A percentile compares a stretch with the other conserved stretches of the same genome.
Evolutionary conservation across 2,888 invertebrate genomes (phyloP).

Genomic region (Xanthia togata): DNA sequence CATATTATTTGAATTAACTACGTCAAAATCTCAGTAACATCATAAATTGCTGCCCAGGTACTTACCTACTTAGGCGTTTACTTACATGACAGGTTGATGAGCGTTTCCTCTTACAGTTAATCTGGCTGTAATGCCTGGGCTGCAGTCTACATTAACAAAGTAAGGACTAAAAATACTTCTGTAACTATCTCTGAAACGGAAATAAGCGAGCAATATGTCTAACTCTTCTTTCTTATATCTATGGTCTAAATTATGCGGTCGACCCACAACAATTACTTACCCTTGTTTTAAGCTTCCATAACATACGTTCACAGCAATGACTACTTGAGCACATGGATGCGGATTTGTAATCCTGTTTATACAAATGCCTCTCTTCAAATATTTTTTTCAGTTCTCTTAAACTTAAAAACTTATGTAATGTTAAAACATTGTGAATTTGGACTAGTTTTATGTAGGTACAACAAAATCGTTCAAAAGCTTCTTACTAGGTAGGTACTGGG

Average conservation of each 20-base stretch:
- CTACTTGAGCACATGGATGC: background rate
- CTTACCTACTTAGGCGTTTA: constrained; percentile 44
- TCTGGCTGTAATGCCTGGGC: background rate
- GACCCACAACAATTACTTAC: too few species aligned
- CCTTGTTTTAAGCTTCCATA: background rate
- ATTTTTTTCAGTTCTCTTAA: background rate
- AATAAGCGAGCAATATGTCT: too few species aligned
- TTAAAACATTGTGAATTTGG: background rate
- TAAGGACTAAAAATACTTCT: background rate
- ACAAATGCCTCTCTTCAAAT: background rate
- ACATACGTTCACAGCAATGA: background rate
- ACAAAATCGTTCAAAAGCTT: background rate
- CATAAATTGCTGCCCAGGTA: too few species aligned
- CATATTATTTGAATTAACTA: constrained; percentile 46
- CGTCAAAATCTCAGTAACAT: too few species aligned
- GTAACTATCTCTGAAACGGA: background rate
- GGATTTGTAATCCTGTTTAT: background rate
- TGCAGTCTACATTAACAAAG: background rate
- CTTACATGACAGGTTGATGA: constrained; percentile 43
- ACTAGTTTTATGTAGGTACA: background rate
- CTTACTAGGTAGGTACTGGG: background rate
- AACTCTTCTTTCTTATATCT: too few species aligned
- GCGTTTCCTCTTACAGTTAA: constrained; percentile 15
- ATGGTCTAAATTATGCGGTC: too few species aligned
- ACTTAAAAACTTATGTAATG: background rate